Percentiles rank a stretch among this genome's conserved stretches.
Conservation (phyloP, 2,113 vertebrate genomes). For the Monopterus albus region DNA sequence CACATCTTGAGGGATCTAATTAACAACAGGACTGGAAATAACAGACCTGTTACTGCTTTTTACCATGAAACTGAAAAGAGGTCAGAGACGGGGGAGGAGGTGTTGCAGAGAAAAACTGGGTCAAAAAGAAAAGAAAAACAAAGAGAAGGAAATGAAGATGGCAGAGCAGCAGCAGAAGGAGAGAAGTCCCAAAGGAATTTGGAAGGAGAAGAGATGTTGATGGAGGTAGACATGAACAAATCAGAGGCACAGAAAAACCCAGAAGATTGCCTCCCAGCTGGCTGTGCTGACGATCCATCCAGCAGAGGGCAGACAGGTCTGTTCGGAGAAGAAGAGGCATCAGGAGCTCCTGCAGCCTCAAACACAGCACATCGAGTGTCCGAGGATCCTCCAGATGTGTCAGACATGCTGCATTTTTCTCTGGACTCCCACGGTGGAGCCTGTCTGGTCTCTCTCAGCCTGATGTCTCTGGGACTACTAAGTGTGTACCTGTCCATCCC, state of each 20-base stretch:
- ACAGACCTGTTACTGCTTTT: constrained; percentile 74
- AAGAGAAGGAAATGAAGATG: not conserved
- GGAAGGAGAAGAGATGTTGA: not conserved
- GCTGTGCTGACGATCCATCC: not conserved
- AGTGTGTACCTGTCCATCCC: constrained; percentile 88
- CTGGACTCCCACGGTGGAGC: constrained; percentile 90
- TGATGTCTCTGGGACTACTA: constrained; percentile 89
- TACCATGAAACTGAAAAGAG: constrained; percentile 80
- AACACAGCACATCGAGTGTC: accelerated
- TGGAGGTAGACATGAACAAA: not conserved
- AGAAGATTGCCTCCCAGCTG: not conserved
- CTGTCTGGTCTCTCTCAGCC: constrained; percentile 83
- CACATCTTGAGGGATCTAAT: constrained; percentile 84
- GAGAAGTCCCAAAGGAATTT: not conserved
- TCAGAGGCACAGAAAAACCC: not conserved
- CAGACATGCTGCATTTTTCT: constrained; percentile 83
- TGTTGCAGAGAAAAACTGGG: not conserved
- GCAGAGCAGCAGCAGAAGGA: not conserved
- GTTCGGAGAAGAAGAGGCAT: not conserved
- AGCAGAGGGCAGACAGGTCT: not conserved
- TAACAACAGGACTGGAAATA: constrained; percentile 58
- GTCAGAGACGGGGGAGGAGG: not conserved
- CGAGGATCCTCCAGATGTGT: constrained; percentile 15
- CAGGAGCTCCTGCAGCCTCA: not conserved
- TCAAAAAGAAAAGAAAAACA: constrained; percentile 8